Evolutionary conservation across 2,888 invertebrate species (phyloP).

Genomic region (Leptopilina myrica): DNA sequence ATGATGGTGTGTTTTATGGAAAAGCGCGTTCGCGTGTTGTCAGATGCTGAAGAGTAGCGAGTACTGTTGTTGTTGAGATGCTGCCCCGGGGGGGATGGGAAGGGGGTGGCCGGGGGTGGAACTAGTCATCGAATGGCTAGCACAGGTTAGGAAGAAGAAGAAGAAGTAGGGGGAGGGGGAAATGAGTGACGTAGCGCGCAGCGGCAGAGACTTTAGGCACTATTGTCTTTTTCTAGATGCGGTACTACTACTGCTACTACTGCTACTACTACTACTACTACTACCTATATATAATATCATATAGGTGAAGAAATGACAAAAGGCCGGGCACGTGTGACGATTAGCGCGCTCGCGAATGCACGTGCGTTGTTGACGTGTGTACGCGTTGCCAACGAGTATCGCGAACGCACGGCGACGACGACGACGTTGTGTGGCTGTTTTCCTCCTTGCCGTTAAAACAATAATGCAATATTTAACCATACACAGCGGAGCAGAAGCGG

Average conservation of each 20-base stretch:
- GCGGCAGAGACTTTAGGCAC: conserved; percentile 51
- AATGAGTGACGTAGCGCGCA: conserved; percentile 69
- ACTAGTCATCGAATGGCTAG: conserved; percentile 31
- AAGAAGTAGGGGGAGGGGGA: conserved; percentile 45
- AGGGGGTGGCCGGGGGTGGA: conserved; percentile 42
- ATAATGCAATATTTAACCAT: conserved; percentile 76
- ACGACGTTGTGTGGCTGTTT: conserved; percentile 65
- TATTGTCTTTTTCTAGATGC: no score
- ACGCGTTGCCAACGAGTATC: conserved; percentile 54
- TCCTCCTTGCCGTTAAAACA: conserved; percentile 75
- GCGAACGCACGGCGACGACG: conserved; percentile 55
- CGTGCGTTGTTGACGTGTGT: conserved; percentile 34
- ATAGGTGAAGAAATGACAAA: no score
- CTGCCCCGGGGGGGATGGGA: conserved; percentile 47
- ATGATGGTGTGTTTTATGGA: conserved; percentile 23
- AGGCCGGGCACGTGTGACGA: conserved; percentile 40
- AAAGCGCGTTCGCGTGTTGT: conserved; percentile 68
- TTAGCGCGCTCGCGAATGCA: conserved; percentile 3
- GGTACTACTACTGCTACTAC: no score
- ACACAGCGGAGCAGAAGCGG: conserved; percentile 65
- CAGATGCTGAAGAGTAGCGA: conserved; percentile 73
- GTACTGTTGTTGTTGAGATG: conserved; percentile 73
- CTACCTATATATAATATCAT: no score
- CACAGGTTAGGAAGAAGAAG: background rate
- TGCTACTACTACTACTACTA: no score